Base-by-base conservation (phyloP, 2,888 invertebrate species). In the Trichacis sp. region DNA sequence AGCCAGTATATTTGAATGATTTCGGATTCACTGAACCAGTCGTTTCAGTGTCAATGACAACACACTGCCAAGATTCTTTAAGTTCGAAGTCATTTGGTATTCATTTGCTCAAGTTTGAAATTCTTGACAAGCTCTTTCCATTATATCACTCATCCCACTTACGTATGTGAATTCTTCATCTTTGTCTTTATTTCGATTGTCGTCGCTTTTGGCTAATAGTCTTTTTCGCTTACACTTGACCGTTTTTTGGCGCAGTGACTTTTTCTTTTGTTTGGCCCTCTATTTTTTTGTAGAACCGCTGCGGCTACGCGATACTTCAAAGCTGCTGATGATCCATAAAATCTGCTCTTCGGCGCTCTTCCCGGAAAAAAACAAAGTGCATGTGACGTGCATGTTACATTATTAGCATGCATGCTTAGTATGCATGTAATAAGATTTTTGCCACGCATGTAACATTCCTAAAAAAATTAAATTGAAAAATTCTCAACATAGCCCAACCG, bases 1-100 rank as follows among this genome's bases (percentile, higher is more conserved):
- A n/a, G n/a, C n/a, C n/a, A n/a, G n/a, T n/a, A n/a, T 60, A 64
- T 64, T 59, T 64, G 56, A 11, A 64, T 42, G 15, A 66, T 58
- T 30, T 66, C 47, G 8, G 66, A 42, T n/a, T 46, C 17, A 24
- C 58, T 61, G 58, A 66, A 30, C 66, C 62, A 15, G 63, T 63
- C 19, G 67, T 66, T 62, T 66, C 66, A 6, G 63, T 58, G 29
- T 66, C 66, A 15, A 62, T 14, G 14, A 61, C 12, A 1, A 58
- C 63, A 43, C 38, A 12, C 51, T 19, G 12, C 24, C 57, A 52
- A 36, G 46, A 52, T n/a, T 45, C 40, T 20, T 58, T 15, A 18
- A 63, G 48, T 47, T 51, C 40, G 47, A 40, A 6, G 30, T 49
- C 40, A n/a, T 57, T 50, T 18, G 57, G 50, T 30, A 24, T 8